A percentile compares a stretch with the other conserved stretches of the same genome.
phyloP scores from a whole-genome alignment of 1,140 invertebrate genomes.

The Archivesica marissinica region DNA sequence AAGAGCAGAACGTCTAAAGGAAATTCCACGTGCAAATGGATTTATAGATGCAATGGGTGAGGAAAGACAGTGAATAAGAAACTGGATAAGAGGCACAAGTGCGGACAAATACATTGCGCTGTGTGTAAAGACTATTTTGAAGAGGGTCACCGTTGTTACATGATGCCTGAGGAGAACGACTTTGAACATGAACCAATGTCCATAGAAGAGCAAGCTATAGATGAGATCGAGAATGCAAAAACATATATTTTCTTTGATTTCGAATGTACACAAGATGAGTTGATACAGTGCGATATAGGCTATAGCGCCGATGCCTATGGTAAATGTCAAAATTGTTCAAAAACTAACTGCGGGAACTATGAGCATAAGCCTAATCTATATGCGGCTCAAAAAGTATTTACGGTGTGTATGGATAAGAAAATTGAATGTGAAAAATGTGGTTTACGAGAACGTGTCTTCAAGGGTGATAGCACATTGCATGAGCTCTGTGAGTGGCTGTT shows the following conservation, averaged over 20 bases:
- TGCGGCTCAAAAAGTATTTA: slow-evolving; percentile 59
- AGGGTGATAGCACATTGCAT: too few relatives aligned
- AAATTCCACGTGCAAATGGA: too few relatives aligned
- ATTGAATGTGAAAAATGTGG: slow-evolving; percentile 2
- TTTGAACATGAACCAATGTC: too few relatives aligned
- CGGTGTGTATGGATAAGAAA: not conserved
- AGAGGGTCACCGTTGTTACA: slow-evolving; percentile 11
- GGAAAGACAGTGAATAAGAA: slow-evolving; percentile 8
- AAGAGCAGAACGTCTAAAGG: too few relatives aligned
- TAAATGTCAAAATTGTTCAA: slow-evolving; percentile 21
- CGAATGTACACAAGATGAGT: slow-evolving; percentile 18
- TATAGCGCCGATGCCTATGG: slow-evolving; percentile 10
- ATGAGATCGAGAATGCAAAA: not conserved
- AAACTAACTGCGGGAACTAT: not conserved
- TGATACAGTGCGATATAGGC: slow-evolving; percentile 1
- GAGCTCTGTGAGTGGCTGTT: slow-evolving; percentile 18
- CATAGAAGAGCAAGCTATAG: too few relatives aligned
- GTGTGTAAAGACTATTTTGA: slow-evolving; percentile 29
- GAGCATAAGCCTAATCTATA: slow-evolving; percentile 29
- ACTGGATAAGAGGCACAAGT: slow-evolving; percentile 12
- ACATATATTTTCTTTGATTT: slow-evolving; percentile 11
- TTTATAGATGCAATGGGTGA: too few relatives aligned
- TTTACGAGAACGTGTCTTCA: too few relatives aligned
- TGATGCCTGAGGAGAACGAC: not conserved
- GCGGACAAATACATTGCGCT: not conserved